Conservation (phyloP, 2,113 vertebrate species). For the Phalacrocorax pelagicus region DNA sequence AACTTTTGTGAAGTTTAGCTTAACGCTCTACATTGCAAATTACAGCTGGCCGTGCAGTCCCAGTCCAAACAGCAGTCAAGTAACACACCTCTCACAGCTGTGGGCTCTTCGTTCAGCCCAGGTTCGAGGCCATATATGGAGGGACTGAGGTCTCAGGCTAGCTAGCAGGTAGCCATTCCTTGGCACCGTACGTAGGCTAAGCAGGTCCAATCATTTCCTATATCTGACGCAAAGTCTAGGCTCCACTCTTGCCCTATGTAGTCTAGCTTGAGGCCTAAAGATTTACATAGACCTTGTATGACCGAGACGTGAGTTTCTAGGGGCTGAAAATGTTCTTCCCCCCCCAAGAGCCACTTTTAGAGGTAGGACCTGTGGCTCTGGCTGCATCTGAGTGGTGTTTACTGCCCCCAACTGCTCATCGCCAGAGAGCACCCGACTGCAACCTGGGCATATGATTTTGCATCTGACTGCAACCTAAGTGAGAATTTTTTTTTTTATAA, state of each 20-base stretch:
- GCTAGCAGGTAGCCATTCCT: not conserved
- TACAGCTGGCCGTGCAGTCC: not conserved
- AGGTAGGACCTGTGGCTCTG: not conserved
- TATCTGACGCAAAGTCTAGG: not conserved
- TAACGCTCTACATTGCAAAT: not conserved
- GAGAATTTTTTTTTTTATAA: not conserved
- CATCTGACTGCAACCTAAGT: rapidly evolving
- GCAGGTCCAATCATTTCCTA: not conserved
- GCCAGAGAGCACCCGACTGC: not conserved
- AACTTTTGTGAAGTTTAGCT: not conserved
- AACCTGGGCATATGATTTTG: not conserved
- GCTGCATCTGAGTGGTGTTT: not conserved
- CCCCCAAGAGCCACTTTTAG: not conserved
- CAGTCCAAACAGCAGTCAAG: not conserved
- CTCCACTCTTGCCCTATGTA: not conserved
- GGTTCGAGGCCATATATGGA: rapidly evolving
- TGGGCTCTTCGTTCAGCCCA: rapidly evolving
- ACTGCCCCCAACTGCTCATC: not conserved
- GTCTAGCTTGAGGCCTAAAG: not conserved
- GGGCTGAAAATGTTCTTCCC: not conserved
- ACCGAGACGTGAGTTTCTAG: not conserved
- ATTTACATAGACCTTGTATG: not conserved
- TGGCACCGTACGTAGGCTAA: not conserved
- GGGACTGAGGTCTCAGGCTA: not conserved
- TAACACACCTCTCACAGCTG: rapidly evolving